Base-by-base conservation (phyloP, 2,797 vertebrate species). In the Sciurus carolinensis region DNA sequence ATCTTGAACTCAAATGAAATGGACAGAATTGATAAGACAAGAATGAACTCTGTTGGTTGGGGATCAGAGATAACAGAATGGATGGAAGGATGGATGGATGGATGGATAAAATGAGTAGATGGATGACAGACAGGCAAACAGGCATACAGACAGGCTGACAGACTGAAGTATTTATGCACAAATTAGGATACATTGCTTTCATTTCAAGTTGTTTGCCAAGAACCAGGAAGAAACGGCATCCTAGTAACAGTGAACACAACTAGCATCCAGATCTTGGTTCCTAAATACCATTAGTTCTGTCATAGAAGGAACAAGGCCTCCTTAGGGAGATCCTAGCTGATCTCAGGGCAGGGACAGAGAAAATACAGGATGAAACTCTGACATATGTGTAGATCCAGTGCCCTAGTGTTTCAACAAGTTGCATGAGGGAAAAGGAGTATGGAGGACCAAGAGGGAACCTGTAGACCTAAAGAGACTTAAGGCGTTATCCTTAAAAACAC, bases 241-340 rank as follows among this genome's bases (percentile, higher is more conserved):
- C 17, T 2, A 64, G 52, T 5, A 67, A 73, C 18, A 59, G 1
- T n/a, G 18, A 92, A 24, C 28, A 85, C 9, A 36, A 4, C 10
- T 67, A 54, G n/a, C 26, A 62, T 24, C 7, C 57, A 72, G 57
- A 88, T 88, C 82, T 95, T 95, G 50, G 30, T 92, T 85, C 81
- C 89, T 86, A 84, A 72, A 52, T 86, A 62, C 14, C 12, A 28
- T 54, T 64, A 24, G 24, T 50, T 57, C 28, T 95, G n/a, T 17
- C 26, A 15, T 57, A 39, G 86, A 79, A 93, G 50, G 28, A 79
- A 36, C 11, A 3, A 33, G 15, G 1, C 20, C 13, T 96, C 69
- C 12, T 30, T 83, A 42, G 30, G 33, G 33, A 93, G 57, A 36
- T 39, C 39, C 39, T 28, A 52, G 71, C n/a, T 94, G n/a, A 39